Evolutionary conservation across 1,140 invertebrate genomes (phyloP).

Genomic region (Apis laboriosa): DNA sequence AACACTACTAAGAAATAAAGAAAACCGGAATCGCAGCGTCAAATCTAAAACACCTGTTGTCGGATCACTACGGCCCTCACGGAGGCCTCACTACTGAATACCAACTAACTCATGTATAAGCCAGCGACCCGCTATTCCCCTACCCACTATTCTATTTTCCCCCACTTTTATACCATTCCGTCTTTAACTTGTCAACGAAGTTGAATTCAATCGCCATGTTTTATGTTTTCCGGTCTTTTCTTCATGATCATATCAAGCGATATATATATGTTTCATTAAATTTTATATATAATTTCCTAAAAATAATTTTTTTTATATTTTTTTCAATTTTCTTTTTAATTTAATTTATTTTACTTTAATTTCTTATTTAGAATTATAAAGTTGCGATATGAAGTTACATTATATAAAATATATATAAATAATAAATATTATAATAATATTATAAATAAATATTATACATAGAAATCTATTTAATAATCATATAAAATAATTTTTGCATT

Average conservation of each 20-base stretch:
- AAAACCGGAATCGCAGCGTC: slow-evolving; percentile 44
- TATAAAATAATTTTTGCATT: not conserved
- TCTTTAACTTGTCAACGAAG: slow-evolving; percentile 44
- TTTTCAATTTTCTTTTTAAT: not conserved
- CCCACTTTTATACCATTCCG: slow-evolving; percentile 33
- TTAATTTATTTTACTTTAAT: too few relatives aligned
- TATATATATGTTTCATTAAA: not conserved
- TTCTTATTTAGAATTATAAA: not conserved
- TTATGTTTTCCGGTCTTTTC: not conserved
- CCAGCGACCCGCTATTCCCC: slow-evolving; percentile 62
- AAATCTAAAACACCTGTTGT: slow-evolving; percentile 69
- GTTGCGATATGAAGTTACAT: not conserved
- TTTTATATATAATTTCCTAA: not conserved
- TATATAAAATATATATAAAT: too few relatives aligned
- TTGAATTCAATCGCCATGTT: slow-evolving; percentile 19
- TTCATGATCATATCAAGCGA: not conserved
- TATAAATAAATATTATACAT: not conserved
- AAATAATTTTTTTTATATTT: not conserved
- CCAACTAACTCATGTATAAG: slow-evolving; percentile 57
- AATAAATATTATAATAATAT: too few relatives aligned
- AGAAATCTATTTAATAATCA: not conserved
- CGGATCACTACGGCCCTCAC: slow-evolving; percentile 65
- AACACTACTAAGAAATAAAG: slow-evolving; percentile 42
- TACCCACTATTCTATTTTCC: slow-evolving; percentile 42
- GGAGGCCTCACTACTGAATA: slow-evolving; percentile 68